Conservation (phyloP, 2,113 vertebrate genomes). For the Marmota monax region DNA sequence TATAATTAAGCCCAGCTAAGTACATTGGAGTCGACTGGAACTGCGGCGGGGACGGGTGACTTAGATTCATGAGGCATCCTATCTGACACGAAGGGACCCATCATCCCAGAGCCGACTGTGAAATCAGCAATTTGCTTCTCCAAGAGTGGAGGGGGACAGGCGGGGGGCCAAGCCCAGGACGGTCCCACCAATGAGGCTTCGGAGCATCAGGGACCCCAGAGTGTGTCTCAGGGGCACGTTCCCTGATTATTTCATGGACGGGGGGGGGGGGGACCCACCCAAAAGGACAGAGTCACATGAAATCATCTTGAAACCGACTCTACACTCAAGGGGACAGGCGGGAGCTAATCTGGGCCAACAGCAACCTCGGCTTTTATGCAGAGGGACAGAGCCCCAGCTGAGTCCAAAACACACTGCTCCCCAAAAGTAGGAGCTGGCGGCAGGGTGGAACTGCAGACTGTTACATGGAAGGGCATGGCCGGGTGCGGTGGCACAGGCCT, state of each 20-base stretch:
- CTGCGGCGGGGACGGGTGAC: fast-evolving
- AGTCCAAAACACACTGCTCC: neutral
- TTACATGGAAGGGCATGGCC: neutral
- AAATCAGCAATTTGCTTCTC: conserved; percentile 4
- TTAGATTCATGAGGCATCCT: neutral
- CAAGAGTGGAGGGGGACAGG: neutral
- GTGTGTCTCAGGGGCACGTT: fast-evolving
- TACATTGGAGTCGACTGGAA: conserved; percentile 51
- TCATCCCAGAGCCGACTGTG: conserved; percentile 20
- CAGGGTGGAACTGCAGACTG: neutral
- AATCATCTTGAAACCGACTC: neutral
- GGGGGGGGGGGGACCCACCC: too few species aligned
- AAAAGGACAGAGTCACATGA: neutral
- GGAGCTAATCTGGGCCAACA: conserved; percentile 11
- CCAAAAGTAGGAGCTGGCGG: neutral
- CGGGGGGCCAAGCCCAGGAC: neutral
- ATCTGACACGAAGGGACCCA: neutral
- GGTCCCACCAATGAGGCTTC: neutral
- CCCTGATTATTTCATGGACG: neutral
- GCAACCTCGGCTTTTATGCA: neutral
- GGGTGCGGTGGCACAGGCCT: too few species aligned
- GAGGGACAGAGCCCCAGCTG: neutral
- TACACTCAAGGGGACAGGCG: neutral
- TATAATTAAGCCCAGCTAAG: conserved; percentile 80
- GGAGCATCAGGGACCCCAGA: fast-evolving